Evolutionary conservation across 2,797 vertebrate species (phyloP).

Genomic region (Eulemur rubriventer): DNA sequence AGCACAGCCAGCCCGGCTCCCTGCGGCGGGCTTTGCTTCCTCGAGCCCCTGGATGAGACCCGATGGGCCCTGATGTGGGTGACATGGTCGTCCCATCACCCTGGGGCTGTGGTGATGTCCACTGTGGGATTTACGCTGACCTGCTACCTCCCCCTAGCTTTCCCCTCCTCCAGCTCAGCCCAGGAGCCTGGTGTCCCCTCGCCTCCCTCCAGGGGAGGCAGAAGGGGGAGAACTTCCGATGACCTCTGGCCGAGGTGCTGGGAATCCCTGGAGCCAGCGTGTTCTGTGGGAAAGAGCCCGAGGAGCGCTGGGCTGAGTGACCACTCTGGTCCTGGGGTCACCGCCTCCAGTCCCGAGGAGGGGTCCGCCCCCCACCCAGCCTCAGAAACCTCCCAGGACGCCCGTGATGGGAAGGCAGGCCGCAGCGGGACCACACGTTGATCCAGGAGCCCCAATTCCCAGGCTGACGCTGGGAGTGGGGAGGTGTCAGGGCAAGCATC

Average conservation of each 20-base stretch:
- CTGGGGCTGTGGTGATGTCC: fast-evolving
- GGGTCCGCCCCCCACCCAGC: not conserved
- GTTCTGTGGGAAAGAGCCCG: not conserved
- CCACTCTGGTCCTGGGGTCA: not conserved
- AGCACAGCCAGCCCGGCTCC: not conserved
- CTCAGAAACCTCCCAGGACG: not conserved
- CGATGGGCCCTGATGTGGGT: fast-evolving
- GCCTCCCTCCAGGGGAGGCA: not conserved
- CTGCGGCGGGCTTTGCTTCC: not conserved
- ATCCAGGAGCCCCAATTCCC: not conserved
- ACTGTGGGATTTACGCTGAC: not conserved
- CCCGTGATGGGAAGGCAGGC: not conserved
- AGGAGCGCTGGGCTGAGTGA: not conserved
- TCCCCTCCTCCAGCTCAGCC: not conserved
- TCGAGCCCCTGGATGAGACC: too few relatives aligned
- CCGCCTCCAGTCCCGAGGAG: not conserved
- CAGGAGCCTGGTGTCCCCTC: not conserved
- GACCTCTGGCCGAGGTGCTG: not conserved
- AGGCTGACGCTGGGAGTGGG: not conserved
- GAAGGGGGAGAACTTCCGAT: not conserved
- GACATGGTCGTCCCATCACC: not conserved
- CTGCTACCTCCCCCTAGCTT: not conserved
- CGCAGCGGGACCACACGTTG: not conserved
- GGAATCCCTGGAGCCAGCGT: conserved; percentile 13
- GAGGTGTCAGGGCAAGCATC: not conserved